Conservation (phyloP, 2,888 invertebrate genomes). For the Epirrhoe tristata region DNA sequence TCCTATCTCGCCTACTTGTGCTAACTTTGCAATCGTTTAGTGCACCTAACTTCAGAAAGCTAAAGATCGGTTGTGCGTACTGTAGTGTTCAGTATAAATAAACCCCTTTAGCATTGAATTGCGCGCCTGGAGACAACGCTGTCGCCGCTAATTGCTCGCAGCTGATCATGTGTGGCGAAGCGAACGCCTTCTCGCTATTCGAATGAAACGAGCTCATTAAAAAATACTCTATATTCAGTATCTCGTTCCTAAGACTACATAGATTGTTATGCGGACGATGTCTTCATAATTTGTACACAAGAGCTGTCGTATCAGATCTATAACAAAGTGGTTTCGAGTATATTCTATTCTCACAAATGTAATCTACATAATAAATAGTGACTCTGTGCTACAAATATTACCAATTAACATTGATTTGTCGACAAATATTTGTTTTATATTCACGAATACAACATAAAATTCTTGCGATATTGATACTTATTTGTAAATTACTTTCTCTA, state of each 20-base stretch:
- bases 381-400: constrained; percentile 4
- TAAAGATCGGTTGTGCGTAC: no score
- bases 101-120: background rate
- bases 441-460: constrained; percentile 6
- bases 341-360: constrained; percentile 9
- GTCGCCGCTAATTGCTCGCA: constrained; percentile 25
- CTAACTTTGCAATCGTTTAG: no score
- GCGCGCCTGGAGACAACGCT: constrained; percentile 50
- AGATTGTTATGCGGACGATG: constrained; percentile 19
- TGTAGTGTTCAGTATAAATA: no score
- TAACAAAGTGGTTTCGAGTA: background rate
- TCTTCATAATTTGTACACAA: constrained; percentile 18
- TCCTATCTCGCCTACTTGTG: no score
- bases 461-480: background rate
- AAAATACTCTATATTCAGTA: constrained; percentile 49
- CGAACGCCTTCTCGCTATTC: constrained; percentile 26
- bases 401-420: background rate
- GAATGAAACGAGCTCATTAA: constrained; percentile 47
- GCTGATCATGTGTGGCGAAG: constrained; percentile 31
- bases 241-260: constrained; percentile 28
- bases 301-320: constrained; percentile 12
- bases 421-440: background rate
- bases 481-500: constrained; percentile 3
- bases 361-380: constrained; percentile 15
- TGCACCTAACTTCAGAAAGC: no score